Percentiles rank a stretch among this genome's conserved stretches.
phyloP scores from a whole-genome alignment of 2,888 invertebrate species.

The Leucania comma region DNA sequence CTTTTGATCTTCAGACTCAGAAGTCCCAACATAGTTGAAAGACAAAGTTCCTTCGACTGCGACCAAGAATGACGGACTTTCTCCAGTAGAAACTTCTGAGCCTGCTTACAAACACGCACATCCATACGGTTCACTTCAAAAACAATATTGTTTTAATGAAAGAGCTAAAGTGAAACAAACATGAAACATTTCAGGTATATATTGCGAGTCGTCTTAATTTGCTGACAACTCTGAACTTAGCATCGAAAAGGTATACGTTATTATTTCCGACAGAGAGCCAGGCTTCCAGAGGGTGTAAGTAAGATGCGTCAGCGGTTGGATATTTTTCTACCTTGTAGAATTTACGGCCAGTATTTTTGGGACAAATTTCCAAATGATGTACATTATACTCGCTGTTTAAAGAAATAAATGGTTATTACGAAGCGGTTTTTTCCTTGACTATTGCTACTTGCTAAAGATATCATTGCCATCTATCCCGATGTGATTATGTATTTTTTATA shows the following conservation, averaged over 20 bases:
- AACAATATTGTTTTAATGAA: constrained; percentile 34
- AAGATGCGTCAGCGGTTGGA: constrained; percentile 10
- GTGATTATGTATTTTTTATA: too few species aligned
- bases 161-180: constrained; percentile 43
- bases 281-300: constrained; percentile 4
- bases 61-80: constrained; percentile 4
- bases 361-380: too few species aligned
- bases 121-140: not conserved
- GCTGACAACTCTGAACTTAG: constrained; percentile 61
- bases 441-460: too few species aligned
- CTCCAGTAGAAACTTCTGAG: not conserved
- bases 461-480: too few species aligned
- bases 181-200: constrained; percentile 44
- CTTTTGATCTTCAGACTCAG: constrained; percentile 14
- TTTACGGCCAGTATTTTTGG: too few species aligned
- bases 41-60: constrained; percentile 3
- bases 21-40: constrained; percentile 6
- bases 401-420: too few species aligned
- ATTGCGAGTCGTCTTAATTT: constrained; percentile 58
- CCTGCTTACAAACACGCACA: not conserved
- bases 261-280: constrained; percentile 58
- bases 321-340: not conserved
- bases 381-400: too few species aligned
- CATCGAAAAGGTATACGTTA: constrained; percentile 66
- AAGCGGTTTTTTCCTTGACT: too few species aligned